Percentiles rank a stretch among this genome's conserved stretches.
Conservation (phyloP, 1,140 invertebrate species). For the Lepidurus apus region DNA sequence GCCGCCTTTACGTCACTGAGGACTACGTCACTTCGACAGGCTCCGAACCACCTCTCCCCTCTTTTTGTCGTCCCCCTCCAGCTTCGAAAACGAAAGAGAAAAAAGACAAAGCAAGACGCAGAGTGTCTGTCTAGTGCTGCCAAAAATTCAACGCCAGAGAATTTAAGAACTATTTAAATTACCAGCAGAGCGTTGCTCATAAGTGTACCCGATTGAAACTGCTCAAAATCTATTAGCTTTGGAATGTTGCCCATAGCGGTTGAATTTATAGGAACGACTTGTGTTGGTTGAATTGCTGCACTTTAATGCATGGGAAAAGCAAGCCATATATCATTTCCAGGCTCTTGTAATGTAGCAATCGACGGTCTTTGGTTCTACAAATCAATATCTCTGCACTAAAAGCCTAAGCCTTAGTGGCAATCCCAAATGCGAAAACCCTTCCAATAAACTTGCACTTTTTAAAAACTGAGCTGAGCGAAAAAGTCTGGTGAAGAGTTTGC, state of each 20-base stretch:
- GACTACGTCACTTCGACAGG: background rate
- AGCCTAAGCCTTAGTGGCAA: too few relatives aligned
- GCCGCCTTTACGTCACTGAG: constrained; percentile 10
- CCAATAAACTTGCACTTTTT: too few relatives aligned
- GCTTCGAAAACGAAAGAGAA: background rate
- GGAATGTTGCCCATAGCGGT: background rate
- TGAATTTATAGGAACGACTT: background rate
- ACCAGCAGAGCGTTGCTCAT: background rate
- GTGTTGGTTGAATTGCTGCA: background rate
- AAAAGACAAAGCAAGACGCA: background rate
- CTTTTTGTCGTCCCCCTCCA: background rate
- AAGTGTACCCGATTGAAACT: background rate
- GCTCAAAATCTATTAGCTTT: background rate
- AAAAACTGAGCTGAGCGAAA: too few relatives aligned
- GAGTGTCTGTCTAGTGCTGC: background rate
- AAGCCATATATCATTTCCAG: background rate
- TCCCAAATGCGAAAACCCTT: too few relatives aligned
- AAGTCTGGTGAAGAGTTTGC: too few relatives aligned
- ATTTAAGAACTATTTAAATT: constrained; percentile 3
- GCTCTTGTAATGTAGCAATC: background rate
- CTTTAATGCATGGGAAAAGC: background rate
- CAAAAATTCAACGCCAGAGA: background rate
- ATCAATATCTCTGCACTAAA: constrained; percentile 19
- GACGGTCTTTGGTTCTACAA: background rate
- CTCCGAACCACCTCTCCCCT: background rate